phyloP scores from a whole-genome alignment of 2,113 vertebrate genomes.

The Anseranas semipalmata region DNA sequence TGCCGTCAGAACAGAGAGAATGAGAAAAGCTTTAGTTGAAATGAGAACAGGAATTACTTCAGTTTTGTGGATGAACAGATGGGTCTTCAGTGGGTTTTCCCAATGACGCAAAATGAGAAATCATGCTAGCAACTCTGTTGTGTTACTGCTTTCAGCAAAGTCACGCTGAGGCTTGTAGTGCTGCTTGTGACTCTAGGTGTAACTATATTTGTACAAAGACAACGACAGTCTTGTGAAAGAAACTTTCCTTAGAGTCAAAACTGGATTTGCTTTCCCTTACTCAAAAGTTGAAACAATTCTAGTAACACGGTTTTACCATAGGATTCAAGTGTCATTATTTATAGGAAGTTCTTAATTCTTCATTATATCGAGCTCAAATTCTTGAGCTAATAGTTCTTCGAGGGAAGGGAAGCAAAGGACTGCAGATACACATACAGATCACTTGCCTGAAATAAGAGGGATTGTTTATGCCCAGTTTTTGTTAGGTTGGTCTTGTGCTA shows the following conservation, averaged over 20 bases:
- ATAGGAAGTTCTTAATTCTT: neutral
- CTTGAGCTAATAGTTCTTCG: neutral
- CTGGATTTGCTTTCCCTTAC: neutral
- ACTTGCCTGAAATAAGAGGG: neutral
- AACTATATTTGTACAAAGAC: neutral
- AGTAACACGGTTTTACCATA: rapidly evolving
- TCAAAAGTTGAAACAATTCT: neutral
- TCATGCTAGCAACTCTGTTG: rapidly evolving
- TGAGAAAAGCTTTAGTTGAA: neutral
- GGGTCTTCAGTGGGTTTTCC: neutral
- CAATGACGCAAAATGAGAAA: neutral
- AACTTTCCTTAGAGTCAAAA: neutral
- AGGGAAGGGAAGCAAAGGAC: neutral
- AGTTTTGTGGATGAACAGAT: neutral
- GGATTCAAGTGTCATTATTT: neutral
- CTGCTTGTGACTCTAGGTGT: neutral
- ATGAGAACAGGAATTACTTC: neutral
- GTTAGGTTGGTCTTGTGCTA: neutral
- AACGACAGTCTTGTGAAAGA: rapidly evolving
- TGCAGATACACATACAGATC: neutral
- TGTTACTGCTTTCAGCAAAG: neutral
- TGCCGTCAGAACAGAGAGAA: neutral
- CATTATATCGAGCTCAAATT: neutral
- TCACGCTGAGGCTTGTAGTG: neutral
- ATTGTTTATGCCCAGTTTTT: neutral